A percentile compares a stretch with the other conserved stretches of the same genome.
Evolutionary conservation across 2,797 vertebrate species (phyloP).

Genomic region (Chelidonichthys spinosus): DNA sequence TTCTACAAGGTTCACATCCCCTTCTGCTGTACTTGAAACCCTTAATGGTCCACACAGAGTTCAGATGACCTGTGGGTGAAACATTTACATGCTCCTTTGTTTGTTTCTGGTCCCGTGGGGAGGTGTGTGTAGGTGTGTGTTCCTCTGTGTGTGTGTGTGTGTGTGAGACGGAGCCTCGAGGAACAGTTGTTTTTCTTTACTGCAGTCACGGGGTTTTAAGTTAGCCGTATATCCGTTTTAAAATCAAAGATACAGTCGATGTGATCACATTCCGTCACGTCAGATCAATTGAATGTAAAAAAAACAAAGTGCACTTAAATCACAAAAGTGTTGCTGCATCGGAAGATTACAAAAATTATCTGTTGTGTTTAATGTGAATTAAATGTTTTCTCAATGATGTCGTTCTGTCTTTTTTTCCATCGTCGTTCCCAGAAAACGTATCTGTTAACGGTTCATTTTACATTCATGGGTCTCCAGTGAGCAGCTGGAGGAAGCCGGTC

Average conservation of each 20-base stretch:
- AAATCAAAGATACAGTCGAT: neutral
- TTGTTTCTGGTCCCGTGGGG: neutral
- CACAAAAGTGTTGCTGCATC: slow-evolving; percentile 11
- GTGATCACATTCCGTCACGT: neutral
- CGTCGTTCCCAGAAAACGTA: slow-evolving; percentile 8
- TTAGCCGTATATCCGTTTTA: neutral
- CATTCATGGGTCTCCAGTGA: slow-evolving; percentile 16
- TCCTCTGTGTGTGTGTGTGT: no score
- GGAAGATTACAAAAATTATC: slow-evolving; percentile 15
- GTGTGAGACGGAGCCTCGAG: slow-evolving; percentile 8
- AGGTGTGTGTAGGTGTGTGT: neutral
- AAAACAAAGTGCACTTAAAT: slow-evolving; percentile 54
- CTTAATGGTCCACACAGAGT: slow-evolving; percentile 25
- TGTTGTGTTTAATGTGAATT: neutral
- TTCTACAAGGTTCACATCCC: slow-evolving; percentile 6
- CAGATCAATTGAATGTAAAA: slow-evolving; percentile 37
- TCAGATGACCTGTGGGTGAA: slow-evolving; percentile 12
- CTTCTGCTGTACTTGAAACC: slow-evolving; percentile 55
- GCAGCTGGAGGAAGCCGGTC: slow-evolving; percentile 24
- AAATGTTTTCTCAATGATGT: neutral
- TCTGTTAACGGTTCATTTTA: slow-evolving; percentile 25
- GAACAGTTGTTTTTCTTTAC: slow-evolving; percentile 19
- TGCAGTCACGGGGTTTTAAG: slow-evolving; percentile 31
- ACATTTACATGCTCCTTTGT: slow-evolving; percentile 12
- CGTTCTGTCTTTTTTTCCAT: neutral